Evolutionary conservation across 2,888 invertebrate genomes (phyloP), one percentile per base, ranked within the genome.

Genomic region (Neoascia interrupta): DNA sequence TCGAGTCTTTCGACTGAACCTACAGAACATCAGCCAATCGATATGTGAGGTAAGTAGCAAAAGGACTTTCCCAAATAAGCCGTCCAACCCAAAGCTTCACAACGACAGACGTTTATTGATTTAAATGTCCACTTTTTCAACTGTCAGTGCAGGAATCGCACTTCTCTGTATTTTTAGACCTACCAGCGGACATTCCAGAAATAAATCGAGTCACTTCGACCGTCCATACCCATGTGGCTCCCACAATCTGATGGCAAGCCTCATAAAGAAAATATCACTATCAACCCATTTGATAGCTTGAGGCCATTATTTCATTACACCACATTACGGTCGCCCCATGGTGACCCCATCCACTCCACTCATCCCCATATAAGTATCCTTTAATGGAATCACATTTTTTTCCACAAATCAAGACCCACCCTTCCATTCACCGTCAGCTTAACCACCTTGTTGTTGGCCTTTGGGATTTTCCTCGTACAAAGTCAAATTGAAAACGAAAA

Each of bases 21-120:
- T 92, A 89, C 90, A 91, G 84, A 92, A 92, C 87, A 91, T 92
- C 84, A 92, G 92, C 85, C 92, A 92, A 87, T 91, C 92, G 72
- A 91, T 92, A 85, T 92, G 92, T 84, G 92, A 92, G 91, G 92
- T 92, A 88, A 91, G 91, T 85, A n/a, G n/a, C n/a, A n/a, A n/a
- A n/a, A n/a, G n/a, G n/a, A n/a, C n/a, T 6, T n/a, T 31, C 8
- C n/a, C n/a, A 6, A 6, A 31, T 31, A 31, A n/a, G n/a, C n/a
- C n/a, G n/a, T 31, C 26, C 8, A 26, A 26, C 8, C 26, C n/a
- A n/a, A n/a, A 26, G 8, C 26, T 26, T 26, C 8, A n/a, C 31
- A 8, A 31, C 31, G 8, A 8, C 31, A 31, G 10, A 3, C 23
- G 8, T 37, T 21, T 53, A 18, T 51, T 11, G 13, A 36, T 21